A percentile compares a stretch with the other conserved stretches of the same genome.
phyloP scores from a whole-genome alignment of 2,113 vertebrate species.

The Narcine bancroftii region DNA sequence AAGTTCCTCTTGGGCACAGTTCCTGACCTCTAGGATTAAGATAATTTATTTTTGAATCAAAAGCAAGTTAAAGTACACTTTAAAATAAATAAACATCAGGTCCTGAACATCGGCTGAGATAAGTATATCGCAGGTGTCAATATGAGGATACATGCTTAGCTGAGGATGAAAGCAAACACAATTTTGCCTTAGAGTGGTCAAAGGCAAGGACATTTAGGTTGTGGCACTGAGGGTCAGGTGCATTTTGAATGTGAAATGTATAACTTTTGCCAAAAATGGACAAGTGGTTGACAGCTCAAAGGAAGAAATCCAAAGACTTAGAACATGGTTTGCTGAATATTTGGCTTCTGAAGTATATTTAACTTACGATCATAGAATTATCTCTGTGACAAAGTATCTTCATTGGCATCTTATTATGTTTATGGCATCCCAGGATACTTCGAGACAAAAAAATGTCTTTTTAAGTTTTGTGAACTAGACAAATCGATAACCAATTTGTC shows the following conservation, averaged over 20 bases:
- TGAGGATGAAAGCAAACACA: background rate
- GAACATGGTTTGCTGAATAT: background rate
- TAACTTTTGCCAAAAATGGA: background rate
- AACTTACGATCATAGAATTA: background rate
- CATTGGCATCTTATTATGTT: background rate
- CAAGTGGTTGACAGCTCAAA: background rate
- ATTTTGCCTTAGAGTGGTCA: background rate
- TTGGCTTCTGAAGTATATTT: background rate
- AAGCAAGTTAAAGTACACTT: background rate
- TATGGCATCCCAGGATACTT: background rate
- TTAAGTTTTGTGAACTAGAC: background rate
- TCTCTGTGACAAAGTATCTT: background rate
- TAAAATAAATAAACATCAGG: too few species aligned
- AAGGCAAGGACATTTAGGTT: background rate
- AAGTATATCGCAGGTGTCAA: background rate
- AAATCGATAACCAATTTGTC: background rate
- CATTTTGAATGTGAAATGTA: background rate
- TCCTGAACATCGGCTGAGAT: background rate
- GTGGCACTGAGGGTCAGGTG: background rate
- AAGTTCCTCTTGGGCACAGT: slow-evolving; percentile 60
- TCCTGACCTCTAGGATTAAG: slow-evolving; percentile 38
- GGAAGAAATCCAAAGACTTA: background rate
- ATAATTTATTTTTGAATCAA: background rate
- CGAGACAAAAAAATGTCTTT: background rate
- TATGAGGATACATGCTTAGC: background rate